Conservation (phyloP, 2,113 vertebrate species). For the Centrocercus urophasianus region DNA sequence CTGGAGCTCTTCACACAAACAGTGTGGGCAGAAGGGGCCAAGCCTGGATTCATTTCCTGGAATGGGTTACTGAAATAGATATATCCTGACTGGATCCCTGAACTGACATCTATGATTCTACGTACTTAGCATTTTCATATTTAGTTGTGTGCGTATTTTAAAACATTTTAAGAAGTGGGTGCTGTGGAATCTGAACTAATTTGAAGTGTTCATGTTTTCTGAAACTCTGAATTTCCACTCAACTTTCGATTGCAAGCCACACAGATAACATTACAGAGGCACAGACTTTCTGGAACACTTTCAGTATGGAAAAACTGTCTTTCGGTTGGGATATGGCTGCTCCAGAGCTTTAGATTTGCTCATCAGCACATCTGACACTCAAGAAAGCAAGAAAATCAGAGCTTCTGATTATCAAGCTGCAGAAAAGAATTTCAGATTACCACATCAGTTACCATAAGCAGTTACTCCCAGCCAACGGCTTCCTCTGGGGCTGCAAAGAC, state of each 20-base stretch:
- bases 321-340: neutral
- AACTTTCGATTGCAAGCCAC: neutral
- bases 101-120: neutral
- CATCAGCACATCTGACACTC: neutral
- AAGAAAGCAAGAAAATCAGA: neutral
- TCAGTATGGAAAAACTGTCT: neutral
- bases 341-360: neutral
- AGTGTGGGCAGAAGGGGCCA: constrained; percentile 4
- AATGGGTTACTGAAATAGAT: constrained; percentile 56
- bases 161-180: neutral
- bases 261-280: neutral
- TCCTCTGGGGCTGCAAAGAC: neutral
- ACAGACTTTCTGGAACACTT: neutral
- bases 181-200: neutral
- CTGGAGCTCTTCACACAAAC: constrained; percentile 36
- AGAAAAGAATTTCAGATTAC: neutral
- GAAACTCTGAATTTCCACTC: neutral
- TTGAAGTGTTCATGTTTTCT: neutral
- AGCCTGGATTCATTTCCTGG: constrained; percentile 51
- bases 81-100: constrained; percentile 33
- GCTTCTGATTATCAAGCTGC: neutral
- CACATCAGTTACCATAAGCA: neutral
- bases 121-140: neutral
- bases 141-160: neutral
- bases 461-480: neutral